Conservation (phyloP, 2,797 vertebrate genomes). For the Bovichtus variegatus region DNA sequence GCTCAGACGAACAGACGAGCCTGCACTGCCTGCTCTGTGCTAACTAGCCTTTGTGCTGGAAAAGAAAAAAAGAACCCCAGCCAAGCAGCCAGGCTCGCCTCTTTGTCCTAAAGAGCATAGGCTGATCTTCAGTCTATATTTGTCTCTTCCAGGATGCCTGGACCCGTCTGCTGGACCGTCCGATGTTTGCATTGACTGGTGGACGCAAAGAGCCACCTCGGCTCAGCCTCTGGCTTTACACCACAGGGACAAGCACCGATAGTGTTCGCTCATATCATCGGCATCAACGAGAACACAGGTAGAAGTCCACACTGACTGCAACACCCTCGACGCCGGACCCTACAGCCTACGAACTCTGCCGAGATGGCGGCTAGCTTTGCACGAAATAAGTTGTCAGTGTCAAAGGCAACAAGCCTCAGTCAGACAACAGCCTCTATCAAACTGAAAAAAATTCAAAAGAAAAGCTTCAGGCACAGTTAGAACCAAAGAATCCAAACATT, state of each 20-base stretch:
- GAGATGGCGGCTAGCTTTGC: slow-evolving; percentile 50
- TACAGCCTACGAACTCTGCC: slow-evolving; percentile 49
- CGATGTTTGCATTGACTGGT: slow-evolving; percentile 36
- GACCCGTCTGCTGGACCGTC: slow-evolving; percentile 38
- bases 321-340: slow-evolving; percentile 41
- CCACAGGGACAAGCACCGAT: slow-evolving; percentile 22
- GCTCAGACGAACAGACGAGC: slow-evolving; percentile 64
- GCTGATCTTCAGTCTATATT: slow-evolving; percentile 77
- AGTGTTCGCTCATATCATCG: slow-evolving; percentile 19
- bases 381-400: slow-evolving; percentile 70
- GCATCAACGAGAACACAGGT: slow-evolving; percentile 18
- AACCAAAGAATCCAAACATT: slow-evolving; percentile 31
- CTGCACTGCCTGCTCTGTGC: slow-evolving; percentile 72
- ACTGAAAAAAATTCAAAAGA: not conserved
- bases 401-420: slow-evolving; percentile 52
- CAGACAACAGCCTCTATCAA: slow-evolving; percentile 31
- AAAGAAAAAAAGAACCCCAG: slow-evolving; percentile 73
- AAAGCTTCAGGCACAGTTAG: slow-evolving; percentile 7
- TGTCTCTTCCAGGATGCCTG: slow-evolving; percentile 52
- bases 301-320: slow-evolving; percentile 46
- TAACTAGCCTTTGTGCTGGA: slow-evolving; percentile 86
- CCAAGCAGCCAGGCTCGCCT: slow-evolving; percentile 73
- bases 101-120: slow-evolving; percentile 84
- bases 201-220: slow-evolving; percentile 44
- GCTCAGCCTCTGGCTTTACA: slow-evolving; percentile 34